Conservation (phyloP, 35 echinoderm and acorn worm species). For the Chiridota heheva region DNA sequence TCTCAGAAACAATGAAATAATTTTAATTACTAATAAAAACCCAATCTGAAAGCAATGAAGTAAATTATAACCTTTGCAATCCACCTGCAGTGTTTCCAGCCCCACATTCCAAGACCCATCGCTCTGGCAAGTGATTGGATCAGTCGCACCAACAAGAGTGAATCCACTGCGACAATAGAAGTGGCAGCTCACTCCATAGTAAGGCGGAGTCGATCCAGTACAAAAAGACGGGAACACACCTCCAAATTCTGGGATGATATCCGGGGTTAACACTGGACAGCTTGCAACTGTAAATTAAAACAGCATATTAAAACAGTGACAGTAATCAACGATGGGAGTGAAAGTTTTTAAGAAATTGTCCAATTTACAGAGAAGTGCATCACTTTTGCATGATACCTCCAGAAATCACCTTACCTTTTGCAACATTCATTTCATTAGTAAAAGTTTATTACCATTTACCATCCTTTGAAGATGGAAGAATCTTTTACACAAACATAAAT, state of each 20-base stretch:
- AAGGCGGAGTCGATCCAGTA: constrained; percentile 19
- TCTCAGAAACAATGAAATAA: no score
- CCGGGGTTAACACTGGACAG: constrained; percentile 36
- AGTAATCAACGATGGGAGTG: not conserved
- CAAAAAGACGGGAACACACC: constrained; percentile 52
- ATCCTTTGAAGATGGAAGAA: no score
- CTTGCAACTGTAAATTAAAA: constrained; percentile 7
- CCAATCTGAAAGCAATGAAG: no score
- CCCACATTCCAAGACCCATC: constrained; percentile 65
- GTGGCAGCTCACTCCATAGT: constrained; percentile 53
- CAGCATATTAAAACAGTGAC: not conserved
- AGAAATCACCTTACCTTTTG: no score
- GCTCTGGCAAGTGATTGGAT: constrained; percentile 49
- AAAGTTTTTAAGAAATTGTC: no score
- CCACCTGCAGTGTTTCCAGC: constrained; percentile 3
- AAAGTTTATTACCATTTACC: no score
- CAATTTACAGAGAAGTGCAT: no score
- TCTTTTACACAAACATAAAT: no score
- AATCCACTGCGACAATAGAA: constrained; percentile 74
- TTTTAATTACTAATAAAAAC: no score
- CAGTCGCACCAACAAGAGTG: constrained; percentile 23
- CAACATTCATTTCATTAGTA: no score
- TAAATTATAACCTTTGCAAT: constrained; percentile 78
- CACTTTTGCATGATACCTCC: no score
- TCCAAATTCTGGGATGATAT: constrained; percentile 21